These are phyloP conservation scores for Drosophila kanapiae DNA, from an alignment of 1,140 invertebrate species.

Conservation along the genomic window DNA sequence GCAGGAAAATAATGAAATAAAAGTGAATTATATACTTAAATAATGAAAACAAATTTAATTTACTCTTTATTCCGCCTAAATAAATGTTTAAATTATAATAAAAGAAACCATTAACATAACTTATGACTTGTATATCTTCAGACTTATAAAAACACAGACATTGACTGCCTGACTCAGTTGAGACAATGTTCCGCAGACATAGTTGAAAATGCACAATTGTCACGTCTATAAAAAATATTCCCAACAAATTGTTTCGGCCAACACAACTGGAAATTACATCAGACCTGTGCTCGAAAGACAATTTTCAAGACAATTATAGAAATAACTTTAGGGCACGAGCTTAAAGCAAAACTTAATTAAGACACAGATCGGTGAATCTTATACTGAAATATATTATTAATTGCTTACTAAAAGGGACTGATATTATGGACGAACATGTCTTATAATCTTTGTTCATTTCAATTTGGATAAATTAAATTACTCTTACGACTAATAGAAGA, in stretches of 20 bases:
- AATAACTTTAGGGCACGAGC: background rate
- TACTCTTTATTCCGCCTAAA: background rate
- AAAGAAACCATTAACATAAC: background rate
- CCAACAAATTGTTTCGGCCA: slow-evolving; percentile 24
- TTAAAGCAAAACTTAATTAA: background rate
- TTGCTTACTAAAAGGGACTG: too few species aligned
- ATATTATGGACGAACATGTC: too few species aligned
- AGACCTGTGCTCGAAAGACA: background rate
- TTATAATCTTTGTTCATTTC: too few species aligned
- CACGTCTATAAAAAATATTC: slow-evolving; percentile 62
- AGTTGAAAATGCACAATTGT: slow-evolving; percentile 62
- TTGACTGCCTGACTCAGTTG: background rate
- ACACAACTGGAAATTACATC: slow-evolving; percentile 50
- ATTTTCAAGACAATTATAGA: background rate
- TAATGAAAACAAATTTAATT: background rate
- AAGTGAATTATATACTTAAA: background rate
- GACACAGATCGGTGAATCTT: background rate
- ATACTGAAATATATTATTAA: too few species aligned
- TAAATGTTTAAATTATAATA: background rate
- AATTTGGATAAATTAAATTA: too few species aligned
- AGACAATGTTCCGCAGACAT: slow-evolving; percentile 4
- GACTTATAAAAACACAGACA: background rate
- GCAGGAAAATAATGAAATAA: background rate
- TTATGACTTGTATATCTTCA: background rate
- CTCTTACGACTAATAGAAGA: too few species aligned